A percentile compares a stretch with the other conserved stretches of the same genome.
Evolutionary conservation across 2,888 invertebrate species (phyloP).

Genomic region (Lasioglossum oenotherae): DNA sequence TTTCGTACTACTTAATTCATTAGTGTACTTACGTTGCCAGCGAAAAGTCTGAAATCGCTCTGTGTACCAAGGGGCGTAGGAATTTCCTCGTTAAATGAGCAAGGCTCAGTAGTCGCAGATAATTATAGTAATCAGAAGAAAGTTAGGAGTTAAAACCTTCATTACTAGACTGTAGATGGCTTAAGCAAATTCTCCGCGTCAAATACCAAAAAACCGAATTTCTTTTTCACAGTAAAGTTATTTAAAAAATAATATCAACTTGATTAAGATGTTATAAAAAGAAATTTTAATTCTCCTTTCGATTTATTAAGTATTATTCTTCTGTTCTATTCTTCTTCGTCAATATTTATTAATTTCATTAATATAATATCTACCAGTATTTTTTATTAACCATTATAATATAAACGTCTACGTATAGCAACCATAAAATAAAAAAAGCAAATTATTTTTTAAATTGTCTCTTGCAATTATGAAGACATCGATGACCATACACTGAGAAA

Average conservation of each 20-base stretch:
- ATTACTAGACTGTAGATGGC: background rate
- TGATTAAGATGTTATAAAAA: background rate
- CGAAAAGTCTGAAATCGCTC: background rate
- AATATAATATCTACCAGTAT: too few species aligned
- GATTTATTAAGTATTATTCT: too few species aligned
- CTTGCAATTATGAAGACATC: too few species aligned
- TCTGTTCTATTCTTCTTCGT: too few species aligned
- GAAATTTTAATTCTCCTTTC: background rate
- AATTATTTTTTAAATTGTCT: background rate
- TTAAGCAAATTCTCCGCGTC: too few species aligned
- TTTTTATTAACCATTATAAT: too few species aligned
- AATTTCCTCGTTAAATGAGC: slow-evolving; percentile 6
- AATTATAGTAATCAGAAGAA: background rate
- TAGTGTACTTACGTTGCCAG: background rate
- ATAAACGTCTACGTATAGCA: too few species aligned
- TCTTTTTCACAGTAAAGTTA: background rate
- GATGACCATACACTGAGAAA: background rate
- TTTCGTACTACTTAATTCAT: background rate
- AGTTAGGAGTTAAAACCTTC: background rate
- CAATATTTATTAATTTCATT: too few species aligned
- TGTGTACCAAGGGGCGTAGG: background rate
- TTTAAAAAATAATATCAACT: background rate
- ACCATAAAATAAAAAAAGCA: too few species aligned
- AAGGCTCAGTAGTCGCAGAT: background rate
- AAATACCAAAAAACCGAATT: background rate